Evolutionary conservation across 2,113 vertebrate species (phyloP).

Genomic region (Ptilonorhynchus violaceus): DNA sequence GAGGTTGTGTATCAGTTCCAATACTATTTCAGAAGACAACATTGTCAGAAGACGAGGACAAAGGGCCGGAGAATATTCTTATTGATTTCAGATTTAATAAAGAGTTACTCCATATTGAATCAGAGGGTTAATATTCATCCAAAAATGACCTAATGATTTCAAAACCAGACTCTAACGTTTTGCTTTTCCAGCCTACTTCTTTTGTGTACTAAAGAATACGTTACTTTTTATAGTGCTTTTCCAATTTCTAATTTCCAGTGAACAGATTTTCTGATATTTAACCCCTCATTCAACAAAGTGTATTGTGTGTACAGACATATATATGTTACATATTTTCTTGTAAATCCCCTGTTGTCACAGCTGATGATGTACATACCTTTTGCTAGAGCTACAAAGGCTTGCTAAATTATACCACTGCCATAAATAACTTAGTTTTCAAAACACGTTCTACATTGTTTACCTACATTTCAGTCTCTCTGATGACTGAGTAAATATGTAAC

Average conservation of each 20-base stretch:
- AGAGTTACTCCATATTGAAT: background rate
- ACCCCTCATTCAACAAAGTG: background rate
- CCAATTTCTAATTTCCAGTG: background rate
- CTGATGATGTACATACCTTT: background rate
- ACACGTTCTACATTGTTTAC: background rate
- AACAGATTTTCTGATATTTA: background rate
- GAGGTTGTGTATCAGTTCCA: background rate
- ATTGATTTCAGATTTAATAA: background rate
- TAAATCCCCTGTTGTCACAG: background rate
- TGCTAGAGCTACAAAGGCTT: background rate
- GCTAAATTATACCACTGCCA: background rate
- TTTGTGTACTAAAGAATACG: background rate
- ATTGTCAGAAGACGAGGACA: background rate
- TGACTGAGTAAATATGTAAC: background rate
- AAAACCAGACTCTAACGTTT: background rate
- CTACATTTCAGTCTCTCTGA: background rate
- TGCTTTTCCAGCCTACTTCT: background rate
- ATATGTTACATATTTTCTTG: background rate
- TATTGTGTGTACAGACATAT: background rate
- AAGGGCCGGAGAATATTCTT: background rate
- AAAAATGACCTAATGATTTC: background rate
- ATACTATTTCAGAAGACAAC: background rate
- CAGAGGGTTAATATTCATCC: background rate
- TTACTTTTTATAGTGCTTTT: background rate
- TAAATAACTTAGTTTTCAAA: conserved; percentile 10